These are phyloP conservation scores for Phrynocephalus vlangalii DNA, from an alignment of 2,797 vertebrate genomes.

Conservation along the genomic window DNA sequence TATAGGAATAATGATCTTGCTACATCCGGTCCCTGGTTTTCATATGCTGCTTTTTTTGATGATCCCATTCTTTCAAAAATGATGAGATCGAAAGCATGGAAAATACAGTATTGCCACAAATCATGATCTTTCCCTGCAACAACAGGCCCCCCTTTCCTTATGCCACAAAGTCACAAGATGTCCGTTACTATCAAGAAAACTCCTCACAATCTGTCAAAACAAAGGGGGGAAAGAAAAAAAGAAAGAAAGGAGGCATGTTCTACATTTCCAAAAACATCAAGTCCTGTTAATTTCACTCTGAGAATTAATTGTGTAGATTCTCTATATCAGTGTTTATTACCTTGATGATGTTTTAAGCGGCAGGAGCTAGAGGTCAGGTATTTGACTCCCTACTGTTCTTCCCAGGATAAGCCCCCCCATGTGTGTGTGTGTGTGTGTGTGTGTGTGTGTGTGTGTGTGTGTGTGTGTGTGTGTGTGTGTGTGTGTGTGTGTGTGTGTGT, in stretches of 20 bases:
- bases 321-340: too few relatives aligned
- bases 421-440: too few relatives aligned
- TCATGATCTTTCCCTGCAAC: background rate
- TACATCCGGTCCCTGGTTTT: conserved; percentile 27
- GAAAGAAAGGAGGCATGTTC: background rate
- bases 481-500: too few relatives aligned
- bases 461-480: too few relatives aligned
- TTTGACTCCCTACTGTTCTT: too few relatives aligned
- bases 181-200: background rate
- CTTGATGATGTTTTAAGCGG: too few relatives aligned
- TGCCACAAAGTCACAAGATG: background rate
- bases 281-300: background rate
- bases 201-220: too few relatives aligned
- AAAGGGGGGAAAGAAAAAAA: too few relatives aligned
- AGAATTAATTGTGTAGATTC: background rate
- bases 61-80: conserved; percentile 29
- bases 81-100: conserved; percentile 1
- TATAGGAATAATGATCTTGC: conserved; percentile 39
- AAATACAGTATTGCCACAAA: conserved; percentile 5
- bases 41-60: conserved; percentile 30
- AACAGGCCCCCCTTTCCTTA: background rate
- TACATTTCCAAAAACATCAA: background rate
- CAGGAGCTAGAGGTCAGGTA: too few relatives aligned
- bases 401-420: too few relatives aligned
- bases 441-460: too few relatives aligned